Conservation (phyloP, 1,140 invertebrate genomes). For the Anoplophora glabripennis region DNA sequence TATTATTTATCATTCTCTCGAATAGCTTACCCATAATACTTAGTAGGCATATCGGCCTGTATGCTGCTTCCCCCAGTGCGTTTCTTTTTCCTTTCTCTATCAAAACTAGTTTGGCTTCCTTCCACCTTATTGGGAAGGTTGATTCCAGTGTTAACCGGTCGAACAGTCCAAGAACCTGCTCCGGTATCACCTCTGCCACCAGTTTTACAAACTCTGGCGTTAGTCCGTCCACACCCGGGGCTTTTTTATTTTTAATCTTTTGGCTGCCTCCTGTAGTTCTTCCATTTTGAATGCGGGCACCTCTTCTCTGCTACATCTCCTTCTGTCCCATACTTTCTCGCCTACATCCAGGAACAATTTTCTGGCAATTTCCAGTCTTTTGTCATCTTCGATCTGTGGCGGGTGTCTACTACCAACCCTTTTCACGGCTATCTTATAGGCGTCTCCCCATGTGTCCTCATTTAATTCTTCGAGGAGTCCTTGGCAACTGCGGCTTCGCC, state of each 20-base stretch:
- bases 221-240: constrained; percentile 25
- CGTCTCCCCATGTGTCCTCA: constrained; percentile 18
- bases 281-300: constrained; percentile 1
- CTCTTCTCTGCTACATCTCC: neutral
- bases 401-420: neutral
- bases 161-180: neutral
- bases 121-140: constrained; percentile 21
- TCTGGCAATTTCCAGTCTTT: neutral
- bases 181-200: constrained; percentile 4
- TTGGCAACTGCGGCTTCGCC: no score
- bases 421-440: constrained; percentile 8
- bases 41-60: constrained; percentile 35
- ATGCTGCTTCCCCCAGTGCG: neutral
- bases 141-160: constrained; percentile 10
- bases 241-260: constrained; percentile 20
- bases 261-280: constrained; percentile 7
- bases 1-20: constrained; percentile 25
- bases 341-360: constrained; percentile 3
- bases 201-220: constrained; percentile 19
- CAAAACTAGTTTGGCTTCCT: constrained; percentile 17
- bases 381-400: neutral
- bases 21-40: constrained; percentile 32
- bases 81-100: constrained; percentile 17
- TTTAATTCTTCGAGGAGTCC: constrained; percentile 17
- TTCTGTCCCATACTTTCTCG: neutral